Evolutionary conservation across 92 coral and sea anemone genomes (phyloP), one percentile per base, ranked within the genome.

Genomic region (Actinostola sp.): DNA sequence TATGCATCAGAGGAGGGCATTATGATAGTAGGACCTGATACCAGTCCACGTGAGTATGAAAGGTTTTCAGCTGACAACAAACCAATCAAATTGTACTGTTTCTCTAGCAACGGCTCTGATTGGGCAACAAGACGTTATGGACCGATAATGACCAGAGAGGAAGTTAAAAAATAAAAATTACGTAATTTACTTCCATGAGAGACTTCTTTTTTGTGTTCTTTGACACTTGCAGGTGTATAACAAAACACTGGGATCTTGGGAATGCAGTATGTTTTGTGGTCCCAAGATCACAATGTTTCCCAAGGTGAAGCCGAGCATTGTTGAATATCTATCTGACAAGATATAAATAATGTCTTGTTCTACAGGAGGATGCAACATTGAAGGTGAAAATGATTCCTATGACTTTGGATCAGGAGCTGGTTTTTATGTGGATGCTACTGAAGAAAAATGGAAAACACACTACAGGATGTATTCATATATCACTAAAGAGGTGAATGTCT

Each of bases 341-440:
- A 4, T 36, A 4, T 11, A 36, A 36, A 36, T n/a, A 36, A 36
- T 36, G 42, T 20, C 43, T 32, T 16, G n/a, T 2, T 20, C 67
- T 67, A 3, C 69, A 94, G 98, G 98, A 48, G 88, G 92, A 6
- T 92, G 97, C 56, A 93, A 90, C 71, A 88, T 94, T 77, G 98
- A 92, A 54, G 98, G 98, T 20, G 98, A 94, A 63, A 92, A 94
- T 55, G 97, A 91, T 17, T 82, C 89, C 44, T 94, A 87, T 80
- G 98, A 94, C 62, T 94, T 94, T 88, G 98, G 98, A 19, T 78
- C 94, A 70, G 98, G 98, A 35, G 98, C 98, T 54, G 97, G 97
- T 3, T 94, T 94, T 67, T 94, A 94, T 25, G 43, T 94, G 27
- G 95, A 94, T 80, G 98, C 98, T 4, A 94, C 97, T 27, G 92